These are phyloP conservation scores for Phocoena phocoena DNA, from an alignment of 2,113 vertebrate species.

Conservation along the genomic window DNA sequence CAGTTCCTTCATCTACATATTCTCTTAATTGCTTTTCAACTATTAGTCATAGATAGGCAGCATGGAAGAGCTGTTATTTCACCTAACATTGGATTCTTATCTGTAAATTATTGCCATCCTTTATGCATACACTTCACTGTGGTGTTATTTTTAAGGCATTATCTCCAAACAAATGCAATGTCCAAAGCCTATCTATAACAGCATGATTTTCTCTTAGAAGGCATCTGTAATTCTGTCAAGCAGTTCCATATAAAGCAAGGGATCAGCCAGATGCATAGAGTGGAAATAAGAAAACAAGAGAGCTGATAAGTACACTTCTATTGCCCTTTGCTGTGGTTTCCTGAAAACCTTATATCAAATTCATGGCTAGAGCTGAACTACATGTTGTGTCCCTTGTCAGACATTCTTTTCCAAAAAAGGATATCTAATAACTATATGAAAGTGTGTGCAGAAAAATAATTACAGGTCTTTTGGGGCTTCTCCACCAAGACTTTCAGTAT, in stretches of 20 bases:
- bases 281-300: constrained; percentile 46
- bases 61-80: neutral
- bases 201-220: neutral
- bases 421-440: constrained; percentile 76
- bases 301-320: constrained; percentile 50
- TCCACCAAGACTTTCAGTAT: constrained; percentile 67
- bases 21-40: neutral
- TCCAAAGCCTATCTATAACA: neutral
- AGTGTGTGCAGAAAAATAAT: constrained; percentile 71
- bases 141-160: neutral
- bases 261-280: constrained; percentile 41
- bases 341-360: constrained; percentile 74
- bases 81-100: neutral
- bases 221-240: neutral
- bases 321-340: constrained; percentile 60
- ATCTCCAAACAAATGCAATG: neutral
- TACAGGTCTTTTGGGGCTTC: constrained; percentile 62
- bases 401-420: constrained; percentile 72
- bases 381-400: constrained; percentile 75
- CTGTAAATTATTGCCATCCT: neutral
- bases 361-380: constrained; percentile 65
- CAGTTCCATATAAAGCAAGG: neutral
- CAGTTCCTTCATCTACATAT: neutral
- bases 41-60: neutral
- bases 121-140: neutral